phyloP scores from a whole-genome alignment of 2,797 vertebrate species.

The Stomatorhinus walkeri region DNA sequence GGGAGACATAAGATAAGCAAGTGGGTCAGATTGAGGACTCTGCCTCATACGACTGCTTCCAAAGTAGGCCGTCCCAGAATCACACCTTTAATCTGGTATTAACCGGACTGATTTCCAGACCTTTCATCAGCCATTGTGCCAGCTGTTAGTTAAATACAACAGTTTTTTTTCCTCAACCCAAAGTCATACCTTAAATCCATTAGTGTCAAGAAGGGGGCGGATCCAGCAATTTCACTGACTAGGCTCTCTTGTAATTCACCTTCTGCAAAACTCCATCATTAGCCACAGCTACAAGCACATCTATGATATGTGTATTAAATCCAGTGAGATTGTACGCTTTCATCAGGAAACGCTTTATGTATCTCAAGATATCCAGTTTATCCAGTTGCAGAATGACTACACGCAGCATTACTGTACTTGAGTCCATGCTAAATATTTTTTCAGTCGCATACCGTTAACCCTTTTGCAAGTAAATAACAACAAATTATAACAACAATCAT shows the following conservation, averaged over 20 bases:
- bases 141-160: conserved; percentile 2
- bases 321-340: not conserved
- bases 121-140: not conserved
- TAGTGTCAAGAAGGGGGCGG: not conserved
- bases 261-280: not conserved
- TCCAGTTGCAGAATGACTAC: not conserved
- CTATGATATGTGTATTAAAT: not conserved
- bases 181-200: not conserved
- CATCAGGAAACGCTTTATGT: not conserved
- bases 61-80: conserved; percentile 55
- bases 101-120: conserved; percentile 12
- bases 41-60: conserved; percentile 60
- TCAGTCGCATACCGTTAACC: not conserved
- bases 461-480: not conserved
- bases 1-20: conserved; percentile 63
- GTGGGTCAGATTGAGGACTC: conserved; percentile 64
- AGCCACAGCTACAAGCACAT: not conserved
- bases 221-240: not conserved
- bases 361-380: not conserved
- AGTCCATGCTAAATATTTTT: not conserved
- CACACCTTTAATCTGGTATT: conserved; percentile 22
- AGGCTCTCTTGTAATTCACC: not conserved
- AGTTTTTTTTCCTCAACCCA: not conserved
- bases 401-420: not conserved
- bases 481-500: not conserved